Conservation (phyloP, 2,888 invertebrate genomes). For the Rhingia rostrata region DNA sequence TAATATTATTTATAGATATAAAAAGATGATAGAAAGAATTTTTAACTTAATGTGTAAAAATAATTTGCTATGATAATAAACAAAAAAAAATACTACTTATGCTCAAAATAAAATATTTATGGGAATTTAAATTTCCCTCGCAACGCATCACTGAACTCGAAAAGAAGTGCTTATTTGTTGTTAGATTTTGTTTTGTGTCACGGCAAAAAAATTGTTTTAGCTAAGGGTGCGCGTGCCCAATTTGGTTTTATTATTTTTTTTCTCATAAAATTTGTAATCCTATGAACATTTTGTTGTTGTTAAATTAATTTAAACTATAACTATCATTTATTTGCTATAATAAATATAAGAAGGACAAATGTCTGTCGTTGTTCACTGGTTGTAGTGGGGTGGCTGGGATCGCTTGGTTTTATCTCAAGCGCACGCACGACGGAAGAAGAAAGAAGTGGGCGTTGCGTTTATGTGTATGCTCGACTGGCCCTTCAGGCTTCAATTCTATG, state of each 20-base stretch:
- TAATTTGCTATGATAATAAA: constrained; percentile 41
- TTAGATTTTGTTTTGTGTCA: neutral
- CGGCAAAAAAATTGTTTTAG: constrained; percentile 11
- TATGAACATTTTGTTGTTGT: constrained; percentile 45
- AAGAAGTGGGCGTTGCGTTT: constrained; percentile 11
- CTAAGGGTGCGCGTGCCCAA: constrained; percentile 18
- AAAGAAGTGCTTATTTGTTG: neutral
- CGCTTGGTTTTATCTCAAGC: constrained; percentile 40
- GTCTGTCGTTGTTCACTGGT: constrained; percentile 71
- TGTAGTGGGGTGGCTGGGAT: constrained; percentile 29
- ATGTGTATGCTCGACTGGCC: constrained; percentile 7
- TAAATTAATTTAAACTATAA: constrained; percentile 57
- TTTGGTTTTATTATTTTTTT: constrained; percentile 44
- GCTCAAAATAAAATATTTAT: neutral
- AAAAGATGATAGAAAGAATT: constrained; percentile 18
- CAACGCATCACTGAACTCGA: neutral
- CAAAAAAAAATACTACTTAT: constrained; percentile 7
- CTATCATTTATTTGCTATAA: constrained; percentile 50
- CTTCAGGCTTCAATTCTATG: constrained; percentile 34
- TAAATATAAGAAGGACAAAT: constrained; percentile 64
- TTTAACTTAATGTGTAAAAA: constrained; percentile 27
- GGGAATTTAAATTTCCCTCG: no score
- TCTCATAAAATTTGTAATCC: constrained; percentile 44
- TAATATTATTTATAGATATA: constrained; percentile 18
- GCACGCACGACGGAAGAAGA: constrained; percentile 46